Percentiles rank a stretch among this genome's conserved stretches.
Evolutionary conservation across 2,888 invertebrate genomes (phyloP).

Genomic region (Phorcus lineatus): DNA sequence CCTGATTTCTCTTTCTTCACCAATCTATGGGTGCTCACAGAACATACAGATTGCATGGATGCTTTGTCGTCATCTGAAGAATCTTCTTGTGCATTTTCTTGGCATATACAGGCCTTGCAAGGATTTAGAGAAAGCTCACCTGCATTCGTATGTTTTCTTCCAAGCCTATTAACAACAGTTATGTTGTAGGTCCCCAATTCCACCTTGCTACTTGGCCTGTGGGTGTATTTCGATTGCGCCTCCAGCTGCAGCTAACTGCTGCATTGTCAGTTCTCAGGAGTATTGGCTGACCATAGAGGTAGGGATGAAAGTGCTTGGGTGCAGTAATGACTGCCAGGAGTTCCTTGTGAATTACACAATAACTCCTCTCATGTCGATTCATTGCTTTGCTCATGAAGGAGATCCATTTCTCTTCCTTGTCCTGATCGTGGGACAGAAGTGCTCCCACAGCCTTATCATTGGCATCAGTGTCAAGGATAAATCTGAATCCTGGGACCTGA

Average conservation of each 20-base stretch:
- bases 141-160: slow-evolving; percentile 27
- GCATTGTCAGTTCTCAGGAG: slow-evolving; percentile 39
- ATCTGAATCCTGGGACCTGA: too few species aligned
- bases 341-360: too few species aligned
- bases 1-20: too few species aligned
- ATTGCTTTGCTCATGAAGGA: too few species aligned
- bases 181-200: slow-evolving; percentile 29
- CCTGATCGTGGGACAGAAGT: too few species aligned
- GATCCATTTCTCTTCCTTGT: too few species aligned
- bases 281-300: slow-evolving; percentile 35
- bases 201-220: slow-evolving; percentile 38
- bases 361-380: too few species aligned
- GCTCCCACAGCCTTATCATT: too few species aligned
- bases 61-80: not conserved
- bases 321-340: slow-evolving; percentile 21
- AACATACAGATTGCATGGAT: too few species aligned
- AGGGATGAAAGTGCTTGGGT: slow-evolving; percentile 30
- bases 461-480: too few species aligned
- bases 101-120: slow-evolving; percentile 1
- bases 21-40: too few species aligned
- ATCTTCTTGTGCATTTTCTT: not conserved
- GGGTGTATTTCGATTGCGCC: slow-evolving; percentile 33
- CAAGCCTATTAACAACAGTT: slow-evolving; percentile 17
- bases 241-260: slow-evolving; percentile 39
- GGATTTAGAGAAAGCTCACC: slow-evolving; percentile 23